phyloP scores from a whole-genome alignment of 2,888 invertebrate genomes.

The Alsophila aescularia region DNA sequence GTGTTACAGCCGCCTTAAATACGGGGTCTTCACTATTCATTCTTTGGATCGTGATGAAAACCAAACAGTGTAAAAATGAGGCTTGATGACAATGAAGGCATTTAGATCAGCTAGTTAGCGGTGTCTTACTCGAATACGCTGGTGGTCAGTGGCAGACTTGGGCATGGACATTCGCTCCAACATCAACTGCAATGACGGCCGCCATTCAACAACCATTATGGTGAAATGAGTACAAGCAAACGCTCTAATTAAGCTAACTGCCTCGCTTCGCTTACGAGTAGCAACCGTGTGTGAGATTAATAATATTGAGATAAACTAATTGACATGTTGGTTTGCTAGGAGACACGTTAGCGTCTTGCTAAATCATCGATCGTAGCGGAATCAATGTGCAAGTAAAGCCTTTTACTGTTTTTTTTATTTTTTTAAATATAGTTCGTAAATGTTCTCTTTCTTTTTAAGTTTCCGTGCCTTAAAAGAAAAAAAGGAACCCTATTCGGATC shows the following conservation, averaged over 20 bases:
- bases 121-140: constrained; percentile 95
- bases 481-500: no score
- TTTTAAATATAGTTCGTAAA: no score
- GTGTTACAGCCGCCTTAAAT: no score
- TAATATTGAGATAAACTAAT: constrained; percentile 12
- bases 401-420: background rate
- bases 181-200: constrained; percentile 91
- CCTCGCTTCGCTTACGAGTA: constrained; percentile 2
- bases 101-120: constrained; percentile 52
- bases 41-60: background rate
- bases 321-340: constrained; percentile 2
- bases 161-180: constrained; percentile 95
- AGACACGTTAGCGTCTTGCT: background rate
- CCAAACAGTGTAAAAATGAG: background rate
- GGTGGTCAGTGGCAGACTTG: constrained; percentile 93
- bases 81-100: constrained; percentile 59
- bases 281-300: constrained; percentile 9
- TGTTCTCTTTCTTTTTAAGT: no score
- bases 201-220: constrained; percentile 46
- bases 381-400: background rate
- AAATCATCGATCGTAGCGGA: background rate
- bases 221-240: constrained; percentile 8
- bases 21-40: constrained; percentile 9
- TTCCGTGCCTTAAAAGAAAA: no score
- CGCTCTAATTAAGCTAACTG: constrained; percentile 16